Conservation (phyloP, 2,797 vertebrate species). For the Xerus rutilus region DNA sequence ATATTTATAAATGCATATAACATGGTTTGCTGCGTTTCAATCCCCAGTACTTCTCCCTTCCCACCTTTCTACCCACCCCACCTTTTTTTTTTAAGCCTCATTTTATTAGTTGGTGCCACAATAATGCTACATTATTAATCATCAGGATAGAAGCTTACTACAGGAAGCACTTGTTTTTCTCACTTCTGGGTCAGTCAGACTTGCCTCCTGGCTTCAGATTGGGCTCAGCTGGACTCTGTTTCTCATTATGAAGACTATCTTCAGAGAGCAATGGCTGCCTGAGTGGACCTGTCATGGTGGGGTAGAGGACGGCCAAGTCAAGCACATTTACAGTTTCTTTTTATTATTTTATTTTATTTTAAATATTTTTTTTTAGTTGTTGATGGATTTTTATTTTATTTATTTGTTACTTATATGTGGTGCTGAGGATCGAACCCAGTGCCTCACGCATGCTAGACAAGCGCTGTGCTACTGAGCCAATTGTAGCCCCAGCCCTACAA, state of each 20-base stretch:
- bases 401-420: too few species aligned
- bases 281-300: neutral
- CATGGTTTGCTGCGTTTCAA: too few species aligned
- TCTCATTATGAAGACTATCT: neutral
- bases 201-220: slow-evolving; percentile 22
- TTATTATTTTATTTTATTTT: too few species aligned
- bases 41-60: too few species aligned
- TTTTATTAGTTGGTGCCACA: neutral
- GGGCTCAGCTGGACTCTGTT: neutral
- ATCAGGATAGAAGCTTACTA: neutral
- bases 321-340: neutral
- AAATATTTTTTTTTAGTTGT: too few species aligned
- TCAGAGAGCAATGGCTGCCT: neutral
- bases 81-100: neutral
- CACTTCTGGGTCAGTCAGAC: neutral
- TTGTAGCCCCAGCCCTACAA: neutral
- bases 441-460: too few species aligned
- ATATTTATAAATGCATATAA: too few species aligned
- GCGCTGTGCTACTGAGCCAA: too few species aligned
- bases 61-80: too few species aligned
- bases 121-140: slow-evolving; percentile 1
- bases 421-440: too few species aligned
- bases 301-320: neutral
- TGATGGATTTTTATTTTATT: too few species aligned
- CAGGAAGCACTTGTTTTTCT: slow-evolving; percentile 11